phyloP scores from a whole-genome alignment of 1,140 invertebrate genomes.

The Pemphigus obesinymphae region DNA sequence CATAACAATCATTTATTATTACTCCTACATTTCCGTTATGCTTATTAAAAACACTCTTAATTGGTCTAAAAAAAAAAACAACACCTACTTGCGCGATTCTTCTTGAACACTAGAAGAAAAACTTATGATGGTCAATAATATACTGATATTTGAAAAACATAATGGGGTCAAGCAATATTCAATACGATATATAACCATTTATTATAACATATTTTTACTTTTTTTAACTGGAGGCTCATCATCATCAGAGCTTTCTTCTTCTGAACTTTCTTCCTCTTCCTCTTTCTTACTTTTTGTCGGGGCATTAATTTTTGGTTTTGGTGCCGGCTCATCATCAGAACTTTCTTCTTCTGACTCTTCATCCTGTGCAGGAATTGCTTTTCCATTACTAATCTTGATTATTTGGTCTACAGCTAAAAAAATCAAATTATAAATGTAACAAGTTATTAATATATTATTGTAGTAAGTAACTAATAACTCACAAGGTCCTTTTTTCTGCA shows the following conservation, averaged over 20 bases:
- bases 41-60: no score
- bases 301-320: background rate
- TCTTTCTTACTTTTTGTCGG: background rate
- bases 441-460: no score
- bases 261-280: background rate
- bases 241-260: conserved; percentile 9
- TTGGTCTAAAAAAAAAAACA: no score
- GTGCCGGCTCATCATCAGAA: background rate
- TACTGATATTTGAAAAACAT: background rate
- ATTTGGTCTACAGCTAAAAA: conserved; percentile 21
- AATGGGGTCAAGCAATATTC: background rate
- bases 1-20: no score
- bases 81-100: no score
- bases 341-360: background rate
- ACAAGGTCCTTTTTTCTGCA: conserved; percentile 29
- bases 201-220: background rate
- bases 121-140: no score
- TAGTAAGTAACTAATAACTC: no score
- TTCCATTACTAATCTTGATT: conserved; percentile 26
- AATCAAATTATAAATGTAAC: no score
- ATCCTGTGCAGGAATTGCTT: background rate
- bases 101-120: no score
- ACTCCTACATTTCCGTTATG: no score
- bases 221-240: conserved; percentile 19
- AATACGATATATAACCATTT: no score